Percentiles rank a stretch among this genome's conserved stretches.
Evolutionary conservation across 2,888 invertebrate species (phyloP).

Genomic region (Tinea trinotella): DNA sequence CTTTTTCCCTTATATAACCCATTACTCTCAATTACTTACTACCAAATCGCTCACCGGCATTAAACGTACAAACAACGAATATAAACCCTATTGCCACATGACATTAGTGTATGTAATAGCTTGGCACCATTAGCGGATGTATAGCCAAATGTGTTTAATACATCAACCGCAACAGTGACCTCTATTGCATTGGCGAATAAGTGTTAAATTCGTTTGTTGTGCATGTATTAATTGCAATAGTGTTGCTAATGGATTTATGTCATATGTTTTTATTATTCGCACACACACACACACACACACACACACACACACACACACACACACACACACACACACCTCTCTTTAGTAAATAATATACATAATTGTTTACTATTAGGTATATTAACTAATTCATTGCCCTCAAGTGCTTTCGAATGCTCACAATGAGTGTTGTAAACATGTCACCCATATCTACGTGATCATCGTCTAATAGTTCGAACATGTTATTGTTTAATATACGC

Average conservation of each 20-base stretch:
- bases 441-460: too few species aligned
- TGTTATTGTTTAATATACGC: too few species aligned
- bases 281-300: too few species aligned
- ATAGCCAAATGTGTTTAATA: not conserved
- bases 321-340: too few species aligned
- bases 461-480: too few species aligned
- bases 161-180: not conserved
- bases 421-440: too few species aligned
- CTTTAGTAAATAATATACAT: too few species aligned
- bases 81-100: not conserved
- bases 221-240: not conserved
- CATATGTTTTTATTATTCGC: not conserved
- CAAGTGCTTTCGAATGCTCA: too few species aligned
- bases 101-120: not conserved
- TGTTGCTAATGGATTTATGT: slow-evolving; percentile 3
- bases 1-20: slow-evolving; percentile 7
- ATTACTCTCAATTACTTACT: not conserved
- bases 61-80: not conserved
- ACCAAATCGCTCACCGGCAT: not conserved
- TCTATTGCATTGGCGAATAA: not conserved
- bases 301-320: too few species aligned
- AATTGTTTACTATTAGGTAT: too few species aligned
- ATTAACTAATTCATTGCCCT: too few species aligned
- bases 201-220: not conserved
- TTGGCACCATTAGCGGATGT: not conserved